Evolutionary conservation across 2,113 vertebrate genomes (phyloP).

Genomic region (Rafetus swinhoei): DNA sequence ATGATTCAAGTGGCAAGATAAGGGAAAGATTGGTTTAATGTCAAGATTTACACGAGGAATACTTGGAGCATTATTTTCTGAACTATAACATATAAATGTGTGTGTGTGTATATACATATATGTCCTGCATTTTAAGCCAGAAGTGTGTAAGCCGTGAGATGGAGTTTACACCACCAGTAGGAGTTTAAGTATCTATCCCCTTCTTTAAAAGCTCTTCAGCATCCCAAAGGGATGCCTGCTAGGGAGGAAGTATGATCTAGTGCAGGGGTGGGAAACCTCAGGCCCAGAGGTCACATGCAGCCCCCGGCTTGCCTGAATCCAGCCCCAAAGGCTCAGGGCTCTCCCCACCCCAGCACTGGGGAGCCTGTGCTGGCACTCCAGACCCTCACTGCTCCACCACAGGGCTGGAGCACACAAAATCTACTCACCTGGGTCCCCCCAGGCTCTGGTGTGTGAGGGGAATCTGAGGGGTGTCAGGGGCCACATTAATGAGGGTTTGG

Average conservation of each 20-base stretch:
- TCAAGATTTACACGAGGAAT: slow-evolving; percentile 65
- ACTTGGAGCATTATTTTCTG: slow-evolving; percentile 46
- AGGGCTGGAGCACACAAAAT: no score
- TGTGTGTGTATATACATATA: background rate
- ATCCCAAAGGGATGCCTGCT: background rate
- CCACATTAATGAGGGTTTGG: no score
- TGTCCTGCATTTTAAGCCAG: background rate
- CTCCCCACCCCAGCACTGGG: no score
- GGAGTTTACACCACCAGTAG: background rate
- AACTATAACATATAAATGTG: background rate
- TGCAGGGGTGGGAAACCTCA: background rate
- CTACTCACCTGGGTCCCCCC: no score
- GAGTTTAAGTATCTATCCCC: background rate
- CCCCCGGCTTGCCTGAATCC: no score
- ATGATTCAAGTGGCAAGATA: slow-evolving; percentile 78
- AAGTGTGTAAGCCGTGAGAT: background rate
- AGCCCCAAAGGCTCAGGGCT: no score
- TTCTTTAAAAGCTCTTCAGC: background rate
- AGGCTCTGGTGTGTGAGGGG: no score
- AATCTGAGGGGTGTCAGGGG: no score
- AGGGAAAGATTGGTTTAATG: slow-evolving; percentile 71
- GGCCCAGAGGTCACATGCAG: no score
- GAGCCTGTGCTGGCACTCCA: no score
- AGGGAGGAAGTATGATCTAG: background rate
- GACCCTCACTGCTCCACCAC: no score